Evolutionary conservation across 2,888 invertebrate genomes (phyloP).

Genomic region (Oxyteleia sp.): DNA sequence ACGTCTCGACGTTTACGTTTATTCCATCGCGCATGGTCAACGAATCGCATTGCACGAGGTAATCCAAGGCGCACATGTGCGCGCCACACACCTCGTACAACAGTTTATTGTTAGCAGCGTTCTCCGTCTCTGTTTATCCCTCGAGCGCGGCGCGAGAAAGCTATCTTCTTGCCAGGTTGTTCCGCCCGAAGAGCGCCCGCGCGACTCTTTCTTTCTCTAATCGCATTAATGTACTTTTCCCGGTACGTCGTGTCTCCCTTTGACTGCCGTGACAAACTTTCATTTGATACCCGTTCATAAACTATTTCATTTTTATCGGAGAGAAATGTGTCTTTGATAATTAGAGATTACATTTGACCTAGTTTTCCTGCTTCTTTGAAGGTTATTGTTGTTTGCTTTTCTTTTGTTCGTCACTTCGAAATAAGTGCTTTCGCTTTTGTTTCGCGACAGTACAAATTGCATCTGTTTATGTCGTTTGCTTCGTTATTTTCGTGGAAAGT

Average conservation of each 20-base stretch:
- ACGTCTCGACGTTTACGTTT: constrained; percentile 54
- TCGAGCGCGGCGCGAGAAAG: constrained; percentile 12
- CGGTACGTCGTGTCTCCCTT: constrained; percentile 33
- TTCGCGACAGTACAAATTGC: too few species aligned
- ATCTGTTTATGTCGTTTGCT: too few species aligned
- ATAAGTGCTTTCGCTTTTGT: too few species aligned
- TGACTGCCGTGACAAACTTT: constrained; percentile 43
- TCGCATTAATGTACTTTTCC: constrained; percentile 59
- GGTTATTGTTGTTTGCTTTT: too few species aligned
- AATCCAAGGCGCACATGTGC: constrained; percentile 81
- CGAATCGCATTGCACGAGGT: constrained; percentile 72
- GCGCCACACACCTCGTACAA: constrained; percentile 83
- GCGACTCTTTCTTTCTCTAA: constrained; percentile 48
- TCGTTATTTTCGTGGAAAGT: too few species aligned
- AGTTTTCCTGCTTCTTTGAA: too few species aligned
- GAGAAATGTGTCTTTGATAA: constrained; percentile 26
- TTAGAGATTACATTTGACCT: too few species aligned
- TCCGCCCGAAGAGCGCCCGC: constrained; percentile 19
- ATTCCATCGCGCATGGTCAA: constrained; percentile 66
- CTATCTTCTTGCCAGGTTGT: background rate
- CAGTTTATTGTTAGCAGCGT: constrained; percentile 83
- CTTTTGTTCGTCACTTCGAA: too few species aligned
- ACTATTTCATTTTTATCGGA: constrained; percentile 23
- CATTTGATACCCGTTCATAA: constrained; percentile 29
- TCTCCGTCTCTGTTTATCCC: constrained; percentile 56